Evolutionary conservation across 2,888 invertebrate genomes (phyloP).

Genomic region (Rhyacophila evoluta): DNA sequence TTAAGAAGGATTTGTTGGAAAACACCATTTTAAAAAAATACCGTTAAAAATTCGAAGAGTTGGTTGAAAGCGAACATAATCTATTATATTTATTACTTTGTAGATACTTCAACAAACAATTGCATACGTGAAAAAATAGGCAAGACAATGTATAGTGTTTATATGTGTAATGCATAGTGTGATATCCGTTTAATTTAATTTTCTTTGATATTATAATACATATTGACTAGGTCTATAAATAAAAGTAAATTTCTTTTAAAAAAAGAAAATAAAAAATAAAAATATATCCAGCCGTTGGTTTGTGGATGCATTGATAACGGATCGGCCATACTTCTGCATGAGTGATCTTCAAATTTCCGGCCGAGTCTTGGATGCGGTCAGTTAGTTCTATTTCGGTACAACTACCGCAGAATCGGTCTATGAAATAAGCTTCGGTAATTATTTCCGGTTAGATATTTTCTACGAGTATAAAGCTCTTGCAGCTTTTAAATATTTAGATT

Average conservation of each 20-base stretch:
- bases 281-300: neutral
- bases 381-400: conserved; percentile 29
- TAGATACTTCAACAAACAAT: no score
- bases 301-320: conserved; percentile 3
- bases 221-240: neutral
- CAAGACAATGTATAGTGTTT: no score
- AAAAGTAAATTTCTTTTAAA: neutral
- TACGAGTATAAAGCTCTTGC: conserved; percentile 23
- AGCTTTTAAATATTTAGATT: neutral
- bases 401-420: conserved; percentile 26
- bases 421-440: conserved; percentile 38
- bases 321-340: conserved; percentile 7
- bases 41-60: no score
- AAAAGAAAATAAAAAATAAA: neutral
- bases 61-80: no score
- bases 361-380: conserved; percentile 34
- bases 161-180: no score
- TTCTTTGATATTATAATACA: neutral
- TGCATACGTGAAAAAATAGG: no score
- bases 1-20: no score
- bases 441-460: conserved; percentile 32
- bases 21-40: no score
- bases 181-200: no score
- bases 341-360: conserved; percentile 21
- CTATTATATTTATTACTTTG: no score